Evolutionary conservation across 2,797 vertebrate species (phyloP).

Genomic region (Danio kyathit): DNA sequence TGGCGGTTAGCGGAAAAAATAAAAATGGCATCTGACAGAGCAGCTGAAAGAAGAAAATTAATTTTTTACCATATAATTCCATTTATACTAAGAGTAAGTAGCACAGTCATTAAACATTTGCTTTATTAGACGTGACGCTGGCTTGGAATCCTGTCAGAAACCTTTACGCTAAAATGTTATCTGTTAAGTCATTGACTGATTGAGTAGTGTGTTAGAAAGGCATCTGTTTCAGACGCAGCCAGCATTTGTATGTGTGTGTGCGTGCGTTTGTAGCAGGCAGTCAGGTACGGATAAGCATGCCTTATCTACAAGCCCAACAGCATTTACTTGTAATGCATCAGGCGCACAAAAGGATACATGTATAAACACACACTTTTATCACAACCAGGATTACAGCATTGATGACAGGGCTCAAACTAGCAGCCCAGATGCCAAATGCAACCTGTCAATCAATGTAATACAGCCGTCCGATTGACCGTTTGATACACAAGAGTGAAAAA

Average conservation of each 20-base stretch:
- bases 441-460: slow-evolving; percentile 17
- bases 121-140: not conserved
- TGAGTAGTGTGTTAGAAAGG: not conserved
- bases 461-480: not conserved
- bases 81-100: not conserved
- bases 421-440: not conserved
- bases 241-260: not conserved
- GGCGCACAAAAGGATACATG: slow-evolving; percentile 1
- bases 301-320: slow-evolving; percentile 25
- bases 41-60: not conserved
- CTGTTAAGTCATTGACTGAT: slow-evolving; percentile 28
- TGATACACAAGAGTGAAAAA: slow-evolving; percentile 9
- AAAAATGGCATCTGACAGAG: not conserved
- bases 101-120: not conserved
- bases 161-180: not conserved
- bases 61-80: not conserved
- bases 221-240: slow-evolving; percentile 1
- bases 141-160: not conserved
- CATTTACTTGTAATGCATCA: slow-evolving; percentile 20
- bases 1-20: not conserved
- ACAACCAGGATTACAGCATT: not conserved
- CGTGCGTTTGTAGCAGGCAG: not conserved
- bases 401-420: not conserved
- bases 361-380: slow-evolving; percentile 22
- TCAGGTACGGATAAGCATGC: not conserved